Base-by-base conservation (phyloP, 2,113 vertebrate genomes). In the Myodes glareolus region DNA sequence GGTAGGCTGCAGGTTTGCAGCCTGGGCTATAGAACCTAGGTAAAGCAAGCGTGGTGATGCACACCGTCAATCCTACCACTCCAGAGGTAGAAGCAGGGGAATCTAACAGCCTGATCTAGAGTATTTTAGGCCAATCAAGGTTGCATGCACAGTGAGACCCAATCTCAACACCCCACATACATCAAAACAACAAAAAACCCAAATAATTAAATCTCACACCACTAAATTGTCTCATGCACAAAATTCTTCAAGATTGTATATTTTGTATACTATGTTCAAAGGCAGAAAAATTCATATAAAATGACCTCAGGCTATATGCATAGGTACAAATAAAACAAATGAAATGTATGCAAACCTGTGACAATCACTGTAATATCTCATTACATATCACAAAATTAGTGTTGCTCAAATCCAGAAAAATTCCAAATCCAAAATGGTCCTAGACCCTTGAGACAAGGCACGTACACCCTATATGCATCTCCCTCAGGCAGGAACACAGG, bases 381-480 rank as follows among this genome's bases (percentile, higher is more conserved):
- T n/a, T 52, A 52, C 29, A 6, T 23, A 52, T 63, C 39, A n/a
- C 25, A 82, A 50, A 82, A 31, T 27, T 39, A 85, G 27, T 72
- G 47, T 23, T 61, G 7, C 75, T 31, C 42, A 72, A 58, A 12
- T 72, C 52, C 55, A 77, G 25, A 36, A 81, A 45, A n/a, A 67
- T 11, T 21, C 47, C 63, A 88, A 39, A 45, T 31, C 33, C 36
- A 77, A 50, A 77, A 36, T 12, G 33, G 25, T 5, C 21, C 86
- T 47, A 33, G 4, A 70, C 45, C 36, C 23, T 7, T 47, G 31
- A 42, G 50, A 31, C 55, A 39, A 65, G 14, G 1, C 16, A 25
- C 5, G 25, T 36, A 33, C 76, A 47, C 3, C 8, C 2, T 29
- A 55, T 7, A 5, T 0, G 2, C 33, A 42, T 19, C 19, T 75